phyloP scores from a whole-genome alignment of 2,888 invertebrate species.

The Ceratothoa steindachneri region DNA sequence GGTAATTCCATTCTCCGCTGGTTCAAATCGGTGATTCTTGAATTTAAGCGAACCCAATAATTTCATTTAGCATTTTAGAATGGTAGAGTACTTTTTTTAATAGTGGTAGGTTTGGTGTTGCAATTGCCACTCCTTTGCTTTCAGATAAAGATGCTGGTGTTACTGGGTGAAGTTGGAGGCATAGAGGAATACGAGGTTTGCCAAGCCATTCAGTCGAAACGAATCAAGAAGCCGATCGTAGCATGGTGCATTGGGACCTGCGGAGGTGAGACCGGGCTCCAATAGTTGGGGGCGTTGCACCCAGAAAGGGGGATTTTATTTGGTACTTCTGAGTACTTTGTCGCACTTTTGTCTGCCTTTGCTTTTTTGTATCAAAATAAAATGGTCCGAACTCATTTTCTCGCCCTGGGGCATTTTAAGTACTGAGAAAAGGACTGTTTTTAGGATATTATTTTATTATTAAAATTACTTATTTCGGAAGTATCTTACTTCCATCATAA shows the following conservation, averaged over 20 bases:
- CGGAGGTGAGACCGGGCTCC: constrained; percentile 54
- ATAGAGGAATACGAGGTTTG: constrained; percentile 96
- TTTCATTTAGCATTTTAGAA: no score
- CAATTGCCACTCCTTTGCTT: no score
- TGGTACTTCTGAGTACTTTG: not conserved
- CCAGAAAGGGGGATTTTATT: not conserved
- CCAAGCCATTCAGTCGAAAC: constrained; percentile 71
- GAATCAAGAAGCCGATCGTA: constrained; percentile 87
- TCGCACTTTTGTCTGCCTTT: not conserved
- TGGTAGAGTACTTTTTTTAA: no score
- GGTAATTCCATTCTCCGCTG: constrained; percentile 54
- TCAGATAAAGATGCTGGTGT: constrained; percentile 89
- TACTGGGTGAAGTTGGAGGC: constrained; percentile 98
- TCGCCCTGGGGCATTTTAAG: no score
- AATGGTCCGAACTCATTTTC: not conserved
- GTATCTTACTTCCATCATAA: no score
- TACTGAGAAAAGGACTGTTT: no score
- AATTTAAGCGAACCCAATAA: not conserved
- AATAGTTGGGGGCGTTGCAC: not conserved
- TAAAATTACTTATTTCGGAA: no score
- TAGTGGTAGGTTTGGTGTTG: no score
- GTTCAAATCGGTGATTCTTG: not conserved
- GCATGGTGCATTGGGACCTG: constrained; percentile 97
- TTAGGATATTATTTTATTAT: no score
- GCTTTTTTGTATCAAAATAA: not conserved